Percentiles rank a stretch among this genome's conserved stretches.
These are phyloP conservation scores for Poeciliopsis presidionis DNA, from an alignment of 2,797 vertebrate species.

Conservation along the genomic window DNA sequence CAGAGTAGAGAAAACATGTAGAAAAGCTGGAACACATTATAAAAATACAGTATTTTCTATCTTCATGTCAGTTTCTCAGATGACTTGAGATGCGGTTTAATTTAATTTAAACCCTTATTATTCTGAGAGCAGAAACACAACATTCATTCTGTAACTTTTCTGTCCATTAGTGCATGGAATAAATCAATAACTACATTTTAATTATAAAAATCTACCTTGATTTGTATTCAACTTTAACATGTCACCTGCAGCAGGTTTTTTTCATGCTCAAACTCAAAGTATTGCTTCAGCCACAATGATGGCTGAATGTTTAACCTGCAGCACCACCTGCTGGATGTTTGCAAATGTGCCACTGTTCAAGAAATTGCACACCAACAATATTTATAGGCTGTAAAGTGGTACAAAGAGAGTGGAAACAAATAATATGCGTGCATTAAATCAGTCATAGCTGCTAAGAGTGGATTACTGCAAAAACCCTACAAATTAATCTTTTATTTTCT, in stretches of 20 bases:
- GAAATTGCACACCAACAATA: neutral
- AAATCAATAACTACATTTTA: neutral
- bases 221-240: neutral
- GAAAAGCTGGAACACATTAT: neutral
- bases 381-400: neutral
- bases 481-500: neutral
- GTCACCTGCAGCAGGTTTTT: neutral
- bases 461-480: neutral
- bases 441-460: neutral
- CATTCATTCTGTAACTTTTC: neutral
- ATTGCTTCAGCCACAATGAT: neutral
- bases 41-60: neutral
- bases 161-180: neutral
- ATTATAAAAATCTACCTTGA: neutral
- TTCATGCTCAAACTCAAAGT: neutral
- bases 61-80: neutral
- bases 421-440: neutral
- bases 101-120: neutral
- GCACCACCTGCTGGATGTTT: constrained; percentile 45
- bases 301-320: constrained; percentile 32
- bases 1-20: neutral
- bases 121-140: neutral
- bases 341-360: neutral
- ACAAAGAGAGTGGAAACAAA: neutral
- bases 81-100: neutral